These are phyloP conservation scores for Neolamprologus hecqui DNA, from an alignment of 2,113 vertebrate genomes.

Conservation along the genomic window DNA sequence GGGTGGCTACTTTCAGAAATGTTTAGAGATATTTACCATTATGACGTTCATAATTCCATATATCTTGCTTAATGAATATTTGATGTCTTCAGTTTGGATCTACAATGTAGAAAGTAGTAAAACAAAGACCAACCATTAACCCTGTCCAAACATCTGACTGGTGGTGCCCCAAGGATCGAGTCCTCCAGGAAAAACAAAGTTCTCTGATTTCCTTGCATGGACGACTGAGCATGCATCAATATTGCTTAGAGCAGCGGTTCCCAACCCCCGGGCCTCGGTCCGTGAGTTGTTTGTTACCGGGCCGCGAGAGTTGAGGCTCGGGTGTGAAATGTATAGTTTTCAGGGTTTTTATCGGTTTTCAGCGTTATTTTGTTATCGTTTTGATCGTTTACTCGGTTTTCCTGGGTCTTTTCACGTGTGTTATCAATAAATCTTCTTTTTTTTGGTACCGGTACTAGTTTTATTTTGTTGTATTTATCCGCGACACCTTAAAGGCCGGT, in stretches of 20 bases:
- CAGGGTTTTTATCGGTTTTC: too few species aligned
- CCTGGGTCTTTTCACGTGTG: not conserved
- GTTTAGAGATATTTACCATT: not conserved
- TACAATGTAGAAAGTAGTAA: not conserved
- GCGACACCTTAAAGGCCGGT: accelerated
- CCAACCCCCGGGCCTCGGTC: not conserved
- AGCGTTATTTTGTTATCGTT: too few species aligned
- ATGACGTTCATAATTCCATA: not conserved
- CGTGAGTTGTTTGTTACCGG: accelerated
- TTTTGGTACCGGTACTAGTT: accelerated
- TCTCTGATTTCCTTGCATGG: not conserved
- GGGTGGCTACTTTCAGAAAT: not conserved
- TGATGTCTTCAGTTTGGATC: not conserved
- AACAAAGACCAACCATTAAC: not conserved
- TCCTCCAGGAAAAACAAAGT: not conserved
- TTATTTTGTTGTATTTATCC: not conserved
- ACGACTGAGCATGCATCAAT: not conserved
- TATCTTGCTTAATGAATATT: not conserved
- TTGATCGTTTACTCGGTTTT: accelerated
- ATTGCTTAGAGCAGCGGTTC: accelerated
- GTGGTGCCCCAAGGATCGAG: accelerated
- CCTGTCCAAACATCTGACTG: not conserved
- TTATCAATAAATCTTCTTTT: not conserved
- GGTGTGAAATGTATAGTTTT: accelerated
- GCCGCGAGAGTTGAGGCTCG: not conserved